Conservation (phyloP, 2,888 invertebrate species). For the Mesochorus sp. region DNA sequence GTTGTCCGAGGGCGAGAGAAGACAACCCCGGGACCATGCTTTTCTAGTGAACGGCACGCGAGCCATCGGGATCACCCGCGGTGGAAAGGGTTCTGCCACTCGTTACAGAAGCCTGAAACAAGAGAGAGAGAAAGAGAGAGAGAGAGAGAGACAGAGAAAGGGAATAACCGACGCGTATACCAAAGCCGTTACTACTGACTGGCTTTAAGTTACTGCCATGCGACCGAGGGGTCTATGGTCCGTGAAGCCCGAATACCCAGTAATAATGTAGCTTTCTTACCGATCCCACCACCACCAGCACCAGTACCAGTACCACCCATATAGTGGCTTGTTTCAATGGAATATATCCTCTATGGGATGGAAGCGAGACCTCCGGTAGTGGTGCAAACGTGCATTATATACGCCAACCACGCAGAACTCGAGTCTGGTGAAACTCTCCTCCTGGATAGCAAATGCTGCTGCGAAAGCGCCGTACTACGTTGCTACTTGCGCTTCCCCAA, state of each 20-base stretch:
- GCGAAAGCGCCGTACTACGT: slow-evolving; percentile 28
- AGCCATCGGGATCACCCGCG: slow-evolving; percentile 47
- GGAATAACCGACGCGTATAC: slow-evolving; percentile 40
- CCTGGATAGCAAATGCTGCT: slow-evolving; percentile 29
- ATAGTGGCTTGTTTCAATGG: slow-evolving; percentile 25
- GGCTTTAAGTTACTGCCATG: slow-evolving; percentile 73
- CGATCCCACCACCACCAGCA: slow-evolving; percentile 61
- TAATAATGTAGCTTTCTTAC: slow-evolving; percentile 79
- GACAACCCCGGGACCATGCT: slow-evolving; percentile 37
- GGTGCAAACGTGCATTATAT: slow-evolving; percentile 44
- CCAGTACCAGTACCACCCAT: slow-evolving; percentile 1
- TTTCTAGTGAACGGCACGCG: slow-evolving; percentile 32
- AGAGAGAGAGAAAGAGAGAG: background rate
- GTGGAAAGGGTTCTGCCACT: slow-evolving; percentile 58
- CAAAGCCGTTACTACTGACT: slow-evolving; percentile 67
- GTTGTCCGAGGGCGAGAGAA: slow-evolving; percentile 17
- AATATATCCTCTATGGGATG: slow-evolving; percentile 19
- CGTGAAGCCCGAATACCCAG: slow-evolving; percentile 76
- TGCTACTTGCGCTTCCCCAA: slow-evolving; percentile 53
- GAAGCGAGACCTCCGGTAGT: slow-evolving; percentile 43
- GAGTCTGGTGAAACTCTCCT: slow-evolving; percentile 33
- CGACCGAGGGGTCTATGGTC: slow-evolving; percentile 75
- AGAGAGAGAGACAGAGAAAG: background rate
- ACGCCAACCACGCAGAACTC: slow-evolving; percentile 66
- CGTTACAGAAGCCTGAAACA: slow-evolving; percentile 41